Evolutionary conservation across 2,797 vertebrate species (phyloP), one percentile per base, ranked within the genome.

Genomic region (Chaunax sp.): DNA sequence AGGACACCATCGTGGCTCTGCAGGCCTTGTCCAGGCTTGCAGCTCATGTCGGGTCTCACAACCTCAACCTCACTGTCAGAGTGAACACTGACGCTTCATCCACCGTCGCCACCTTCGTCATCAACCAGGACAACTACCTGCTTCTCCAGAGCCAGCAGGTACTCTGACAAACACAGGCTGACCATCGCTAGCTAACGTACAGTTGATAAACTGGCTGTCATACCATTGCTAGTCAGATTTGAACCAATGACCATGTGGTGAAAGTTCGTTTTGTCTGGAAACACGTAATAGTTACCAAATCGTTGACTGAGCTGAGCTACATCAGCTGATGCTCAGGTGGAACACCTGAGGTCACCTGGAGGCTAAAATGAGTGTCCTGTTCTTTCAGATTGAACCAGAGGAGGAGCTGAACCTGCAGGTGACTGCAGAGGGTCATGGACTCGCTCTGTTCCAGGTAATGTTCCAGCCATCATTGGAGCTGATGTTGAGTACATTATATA

Each of bases 1-100:
- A 98, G 97, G 96, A 97, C 79, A 97, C 96, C 0, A 76, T 97
- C 22, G 88, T 97, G 75, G 96, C 95, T 40, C 87, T 97, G 54
- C 95, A 96, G 69, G 96, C 96, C 16, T 74, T 97, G 72, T 94
- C 95, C 25, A 69, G 83, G 1, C 95, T 93, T 5, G 93, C 94
- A 1, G 74, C 80, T 26, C 72, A 89, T 1, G 85, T 78, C 37
- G 54, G 35, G 1, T 33, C 78, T 0, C 43, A 81, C 3, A 72
- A 77, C 53, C 75, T 87, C 37, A 40, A 92, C 61, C 81, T 96
- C 54, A 75, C 20, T 23, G 37, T 98, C 77, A 84, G 38, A 0
- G 92, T 94, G 55, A 71, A 12, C 14, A 10, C 56, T 1, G 9
- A 64, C 11, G 47, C 69, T 1, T 58, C 57, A 4, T 9, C 33